Evolutionary conservation across 2,113 vertebrate species (phyloP), one percentile per base, ranked within the genome.

Genomic region (Lepus americanus): DNA sequence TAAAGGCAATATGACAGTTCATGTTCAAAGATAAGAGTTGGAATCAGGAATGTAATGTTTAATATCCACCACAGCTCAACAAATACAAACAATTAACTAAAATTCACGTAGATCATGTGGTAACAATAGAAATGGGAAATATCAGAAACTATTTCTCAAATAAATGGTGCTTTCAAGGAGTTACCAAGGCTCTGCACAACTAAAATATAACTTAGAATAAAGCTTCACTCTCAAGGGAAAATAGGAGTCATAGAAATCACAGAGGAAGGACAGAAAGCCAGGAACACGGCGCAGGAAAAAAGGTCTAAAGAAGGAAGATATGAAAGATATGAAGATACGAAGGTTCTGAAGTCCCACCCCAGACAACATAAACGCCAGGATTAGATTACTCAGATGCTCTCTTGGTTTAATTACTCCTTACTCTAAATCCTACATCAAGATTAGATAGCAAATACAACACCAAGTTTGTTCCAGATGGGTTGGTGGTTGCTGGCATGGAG

Each of bases 71-170:
- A 33, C 59, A 6, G 66, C 61, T 86, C 6, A 82, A 8, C 4
- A 87, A 78, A 59, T 61, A 9, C 87, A 64, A 89, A 80, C 11
- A 64, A 70, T 25, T 67, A 85, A 67, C 17, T 74, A 84, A 80
- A 67, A 59, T 14, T 14, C 0, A 25, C 49, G 4, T 0, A 12
- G 3, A 66, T 36, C 51, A 73, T 36, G 2, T 4, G 3, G 4
- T 59, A 59, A 59, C 14, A 59, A 19, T 19, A 59, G 55, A 59
- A 59, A 9, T 16, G 3, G 2, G 17, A 82, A 82, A 64, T 12
- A 87, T 3, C 6, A 87, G 55, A 87, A 67, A 53, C 2, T 3
- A 33, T 76, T 5, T 2, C 29, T 83, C 23, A 63, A 27, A 31
- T 55, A 44, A 90, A 83, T 9, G 10, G 5, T 69, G 2, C 0